Evolutionary conservation across 1,140 invertebrate species (phyloP), one percentile per base, ranked within the genome.

Genomic region (Neodiprion pinetum): DNA sequence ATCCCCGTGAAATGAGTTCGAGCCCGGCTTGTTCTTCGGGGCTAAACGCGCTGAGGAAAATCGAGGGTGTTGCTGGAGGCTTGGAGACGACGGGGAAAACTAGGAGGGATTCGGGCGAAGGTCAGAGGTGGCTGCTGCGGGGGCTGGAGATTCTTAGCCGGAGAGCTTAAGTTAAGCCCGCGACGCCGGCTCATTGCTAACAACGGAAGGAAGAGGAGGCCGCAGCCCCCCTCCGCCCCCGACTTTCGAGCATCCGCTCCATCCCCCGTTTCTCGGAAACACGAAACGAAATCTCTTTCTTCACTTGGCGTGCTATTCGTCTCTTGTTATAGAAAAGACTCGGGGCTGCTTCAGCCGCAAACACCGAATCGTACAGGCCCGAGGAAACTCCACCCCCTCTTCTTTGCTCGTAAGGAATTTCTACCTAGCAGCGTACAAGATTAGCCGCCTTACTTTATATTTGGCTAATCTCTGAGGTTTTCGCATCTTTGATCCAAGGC

Each of bases 121-220:
- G 53, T 61, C 53, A 61, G 53, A 61, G 53, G 53, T 61, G 28
- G 28, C 28, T 40, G 28, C 28, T 61, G 53, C 53, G 53, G 53
- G 10, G 53, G 53, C 11, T 40, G 28, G 28, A 61, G 9, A 61
- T 61, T 61, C 53, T 40, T 40, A 40, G 28, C 28, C 53, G 5
- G 11, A 61, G 53, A 61, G 53, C 53, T 61, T 61, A 61, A 61
- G 11, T 61, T 61, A 61, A 61, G 53, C 53, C 53, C 11, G 53
- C 53, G 53, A 61, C 53, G 53, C 53, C 9, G n/a, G 53, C 53
- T 61, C 53, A 61, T 61, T 61, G 53, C 53, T 61, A 61, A 61
- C 53, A 61, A 61, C 53, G 53, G 53, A 61, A 61, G 53, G 53
- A 61, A 61, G 53, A 61, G 53, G 53, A 61, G n/a, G 53, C 53